Evolutionary conservation across 2,797 vertebrate genomes (phyloP), one percentile per base, ranked within the genome.

Genomic region (Siniperca obscura): DNA sequence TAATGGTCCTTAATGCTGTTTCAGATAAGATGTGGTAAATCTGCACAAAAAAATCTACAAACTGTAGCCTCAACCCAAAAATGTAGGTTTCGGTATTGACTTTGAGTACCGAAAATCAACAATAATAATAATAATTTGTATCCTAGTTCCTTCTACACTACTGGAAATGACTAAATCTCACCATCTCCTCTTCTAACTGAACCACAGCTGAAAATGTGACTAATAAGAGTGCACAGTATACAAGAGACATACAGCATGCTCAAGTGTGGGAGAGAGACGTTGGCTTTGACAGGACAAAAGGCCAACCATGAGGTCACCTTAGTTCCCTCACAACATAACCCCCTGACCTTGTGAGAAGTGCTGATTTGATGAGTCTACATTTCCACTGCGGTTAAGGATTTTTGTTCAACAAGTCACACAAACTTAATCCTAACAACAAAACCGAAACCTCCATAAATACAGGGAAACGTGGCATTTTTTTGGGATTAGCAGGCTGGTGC

Each of bases 331-430:
- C 64, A 90, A 86, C 84, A 84, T 90, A 86, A 94, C 88, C 92
- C 78, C 52, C 48, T 93, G 93, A 94, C 92, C 91, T 71, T 78
- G 70, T 84, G 84, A 92, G 86, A 91, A 90, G 84, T 85, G 89
- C 86, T 90, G 81, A 91, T 81, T 89, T 90, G 86, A 91, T 93
- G 91, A 93, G 87, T 89, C 89, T 74, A 93, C 80, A 86, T 93
- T 94, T 94, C 93, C 94, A 94, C 89, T 93, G 92, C 8, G 91
- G 90, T 90, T 75, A 17, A 84, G 76, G 68, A 87, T 83, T 91
- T 89, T 91, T 90, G 76, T 78, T 88, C 78, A 80, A 82, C 78
- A 90, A 92, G 87, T 92, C 88, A 90, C 87, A 90, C 91, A 92
- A 87, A 84, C 76, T 86, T 68, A 91, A 87, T 85, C 87, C 69